These are phyloP conservation scores for Cyprinodon variegatus DNA, from an alignment of 2,113 vertebrate genomes.

Conservation along the genomic window DNA sequence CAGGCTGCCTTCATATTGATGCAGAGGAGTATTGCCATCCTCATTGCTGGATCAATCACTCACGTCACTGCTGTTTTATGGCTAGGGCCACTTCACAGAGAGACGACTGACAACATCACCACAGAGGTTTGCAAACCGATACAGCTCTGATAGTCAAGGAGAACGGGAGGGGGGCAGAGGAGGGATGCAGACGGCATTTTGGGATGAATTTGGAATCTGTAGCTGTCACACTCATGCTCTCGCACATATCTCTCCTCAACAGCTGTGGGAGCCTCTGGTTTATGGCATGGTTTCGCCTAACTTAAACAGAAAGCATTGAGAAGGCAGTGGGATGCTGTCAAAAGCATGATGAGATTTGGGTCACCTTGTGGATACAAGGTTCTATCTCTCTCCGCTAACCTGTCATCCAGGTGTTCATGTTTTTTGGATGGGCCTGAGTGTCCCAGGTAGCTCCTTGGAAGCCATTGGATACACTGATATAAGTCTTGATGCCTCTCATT, in stretches of 20 bases:
- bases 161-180: conserved; percentile 43
- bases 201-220: conserved; percentile 69
- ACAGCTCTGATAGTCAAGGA: conserved; percentile 76
- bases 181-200: conserved; percentile 52
- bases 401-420: neutral
- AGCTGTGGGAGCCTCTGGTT: conserved; percentile 47
- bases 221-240: conserved; percentile 58
- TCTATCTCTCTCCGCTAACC: conserved; percentile 2
- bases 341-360: conserved; percentile 25
- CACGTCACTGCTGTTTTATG: conserved; percentile 80
- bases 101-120: conserved; percentile 77
- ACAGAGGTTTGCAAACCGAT: conserved; percentile 79
- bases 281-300: conserved; percentile 32
- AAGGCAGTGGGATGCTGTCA: conserved; percentile 56
- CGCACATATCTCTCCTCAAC: conserved; percentile 39
- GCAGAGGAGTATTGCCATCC: conserved; percentile 81
- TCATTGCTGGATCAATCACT: conserved; percentile 82
- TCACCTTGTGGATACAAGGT: conserved; percentile 27
- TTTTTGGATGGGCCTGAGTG: neutral
- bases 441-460: conserved; percentile 1
- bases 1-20: conserved; percentile 81
- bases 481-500: neutral
- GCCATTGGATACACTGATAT: neutral
- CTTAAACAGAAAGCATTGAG: conserved; percentile 67
- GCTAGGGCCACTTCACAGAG: conserved; percentile 77